Evolutionary conservation across 53 echinoderm and acorn worm genomes (phyloP), one percentile per base, ranked within the genome.

Genomic region (Stichopus horrens): DNA sequence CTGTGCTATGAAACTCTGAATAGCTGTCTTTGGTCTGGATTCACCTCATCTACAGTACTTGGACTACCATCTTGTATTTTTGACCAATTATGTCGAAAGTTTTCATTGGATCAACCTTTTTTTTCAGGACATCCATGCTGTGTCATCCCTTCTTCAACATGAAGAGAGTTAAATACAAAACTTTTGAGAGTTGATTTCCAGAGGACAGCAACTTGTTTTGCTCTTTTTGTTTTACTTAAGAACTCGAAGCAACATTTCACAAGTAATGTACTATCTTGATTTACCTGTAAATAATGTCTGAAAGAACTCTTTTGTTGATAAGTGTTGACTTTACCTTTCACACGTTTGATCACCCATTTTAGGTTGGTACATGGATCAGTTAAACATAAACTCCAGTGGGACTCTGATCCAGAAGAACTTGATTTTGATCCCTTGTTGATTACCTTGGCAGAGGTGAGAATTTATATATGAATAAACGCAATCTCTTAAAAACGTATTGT

Each of bases 311-410:
- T n/a, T 14, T 67, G 11, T 14, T 67, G n/a, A 67, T 67, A 1
- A 67, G 13, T 67, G 68, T 67, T 67, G 11, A n/a, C n/a, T 79
- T 10, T 79, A 20, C 52, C 18, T 14, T n/a, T 79, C 56, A 79
- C 54, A 52, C 37, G 0, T 37, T 37, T 37, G 37, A 37, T 37
- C 37, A 37, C 37, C 37, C 55, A 56, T 57, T 81, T 54, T 57
- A 97, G 98, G 66, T 83, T 98, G 59, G 59, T 92, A 4, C 98
- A 98, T 88, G 98, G 98, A 21, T 98, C 98, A 57, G 98, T 98
- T 37, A 98, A 94, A 84, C 98, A 98, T 89, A 98, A 93, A 86
- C 90, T 98, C 14, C 98, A 98, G 58, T 98, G 98, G 98, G 92
- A 91, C 68, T 52, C 88, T 66, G 90, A 95, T 56, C 95, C 93